Evolutionary conservation across 92 coral and sea anemone genomes (phyloP), one percentile per base, ranked within the genome.

Genomic region (Nematostella vectensis): DNA sequence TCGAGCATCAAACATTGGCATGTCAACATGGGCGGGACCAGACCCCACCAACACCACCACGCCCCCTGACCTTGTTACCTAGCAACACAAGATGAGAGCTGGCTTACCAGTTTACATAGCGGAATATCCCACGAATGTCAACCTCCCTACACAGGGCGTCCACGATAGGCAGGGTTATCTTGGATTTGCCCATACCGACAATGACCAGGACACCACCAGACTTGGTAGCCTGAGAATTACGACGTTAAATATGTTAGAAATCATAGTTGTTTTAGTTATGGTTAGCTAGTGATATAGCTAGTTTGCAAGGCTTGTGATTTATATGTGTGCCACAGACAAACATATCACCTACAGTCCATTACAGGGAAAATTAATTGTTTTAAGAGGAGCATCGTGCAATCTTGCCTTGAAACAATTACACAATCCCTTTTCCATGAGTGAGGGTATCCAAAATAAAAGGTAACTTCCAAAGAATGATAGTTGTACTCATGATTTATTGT

Each of bases 51-150:
- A 59, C 22, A 85, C 91, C 55, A 89, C 50, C 1, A 83, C 82
- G 11, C 91, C 87, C 13, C 95, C 91, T 20, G 97, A 51, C 51
- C 61, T 71, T 15, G 97, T 82, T 11, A 89, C 89, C 97, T 89
- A 27, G 16, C 55, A 44, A 29, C 6, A 21, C 29, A n/a, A 63
- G 50, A 22, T 31, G 2, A 48, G 43, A 1, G 25, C 15, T 2
- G 10, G 27, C 89, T 65, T 69, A 91, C 98, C 98, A 91, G 76
- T 91, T 91, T 0, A 59, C 88, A 56, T 91, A 91, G 57, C 98
- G 69, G 59, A 91, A 91, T 58, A 91, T 82, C 20, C 98, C 98
- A 27, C 98, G 64, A 17, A 91, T 80, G 65, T 91, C 98, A 42
- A 91, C 96, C 63, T 91, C 98, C 27, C 98, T 74, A 18, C 78